phyloP scores from a whole-genome alignment of 1,140 invertebrate genomes.

The Chionoecetes opilio region DNA sequence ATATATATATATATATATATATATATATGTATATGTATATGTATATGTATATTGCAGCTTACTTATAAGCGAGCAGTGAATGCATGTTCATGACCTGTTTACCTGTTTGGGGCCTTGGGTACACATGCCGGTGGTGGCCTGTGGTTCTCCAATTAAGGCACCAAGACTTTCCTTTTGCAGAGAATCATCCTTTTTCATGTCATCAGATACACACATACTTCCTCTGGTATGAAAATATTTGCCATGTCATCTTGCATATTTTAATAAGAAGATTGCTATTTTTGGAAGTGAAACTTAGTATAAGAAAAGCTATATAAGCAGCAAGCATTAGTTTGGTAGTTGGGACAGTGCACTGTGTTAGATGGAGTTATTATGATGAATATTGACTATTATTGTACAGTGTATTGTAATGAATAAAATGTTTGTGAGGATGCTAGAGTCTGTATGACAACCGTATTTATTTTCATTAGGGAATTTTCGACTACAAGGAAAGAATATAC shows the following conservation, averaged over 20 bases:
- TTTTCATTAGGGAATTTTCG: too few species aligned
- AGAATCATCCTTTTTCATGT: background rate
- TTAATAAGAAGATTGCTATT: constrained; percentile 59
- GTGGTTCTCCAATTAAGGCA: background rate
- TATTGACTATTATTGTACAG: constrained; percentile 43
- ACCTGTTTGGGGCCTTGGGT: background rate
- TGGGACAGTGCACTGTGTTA: background rate
- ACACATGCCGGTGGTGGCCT: background rate
- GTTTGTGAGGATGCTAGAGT: constrained; percentile 36
- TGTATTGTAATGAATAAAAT: constrained; percentile 71
- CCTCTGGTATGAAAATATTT: constrained; percentile 21
- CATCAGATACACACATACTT: background rate
- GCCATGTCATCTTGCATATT: constrained; percentile 57
- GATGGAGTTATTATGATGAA: background rate
- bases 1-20: too few species aligned
- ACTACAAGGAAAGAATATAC: too few species aligned
- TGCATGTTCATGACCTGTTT: background rate
- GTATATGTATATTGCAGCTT: background rate
- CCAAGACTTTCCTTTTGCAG: too few species aligned
- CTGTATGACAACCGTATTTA: too few species aligned
- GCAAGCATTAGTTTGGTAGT: background rate
- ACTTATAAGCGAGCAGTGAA: background rate
- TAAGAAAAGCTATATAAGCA: constrained; percentile 45
- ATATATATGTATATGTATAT: too few species aligned
- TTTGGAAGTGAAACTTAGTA: constrained; percentile 53